A percentile compares a stretch with the other conserved stretches of the same genome.
Conservation (phyloP, 2,113 vertebrate genomes). For the Atractosteus spatula region DNA sequence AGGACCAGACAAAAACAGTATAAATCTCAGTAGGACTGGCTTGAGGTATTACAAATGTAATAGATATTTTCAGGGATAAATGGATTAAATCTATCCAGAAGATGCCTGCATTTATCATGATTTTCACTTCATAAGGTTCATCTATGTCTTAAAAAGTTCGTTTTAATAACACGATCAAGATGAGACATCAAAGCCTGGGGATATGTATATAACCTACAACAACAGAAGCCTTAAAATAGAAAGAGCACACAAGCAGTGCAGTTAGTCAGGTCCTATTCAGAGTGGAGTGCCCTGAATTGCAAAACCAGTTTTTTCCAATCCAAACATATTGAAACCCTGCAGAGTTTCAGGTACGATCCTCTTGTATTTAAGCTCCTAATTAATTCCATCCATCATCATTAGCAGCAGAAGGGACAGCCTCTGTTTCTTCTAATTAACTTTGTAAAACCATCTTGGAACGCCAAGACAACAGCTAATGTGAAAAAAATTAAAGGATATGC, state of each 20-base stretch:
- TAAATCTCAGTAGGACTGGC: too few species aligned
- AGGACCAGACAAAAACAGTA: too few species aligned
- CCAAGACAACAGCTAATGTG: not conserved
- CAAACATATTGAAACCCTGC: slow-evolving; percentile 27
- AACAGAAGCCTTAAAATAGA: slow-evolving; percentile 1
- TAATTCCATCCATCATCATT: slow-evolving; percentile 74
- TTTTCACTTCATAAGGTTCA: not conserved
- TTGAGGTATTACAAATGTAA: too few species aligned
- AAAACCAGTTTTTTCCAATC: slow-evolving; percentile 10
- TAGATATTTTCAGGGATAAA: too few species aligned
- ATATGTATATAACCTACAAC: not conserved
- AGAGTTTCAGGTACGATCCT: slow-evolving; percentile 64
- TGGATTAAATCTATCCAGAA: too few species aligned
- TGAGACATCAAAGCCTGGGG: not conserved
- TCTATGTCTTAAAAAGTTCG: not conserved
- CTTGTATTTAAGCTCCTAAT: slow-evolving; percentile 67
- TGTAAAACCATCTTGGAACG: slow-evolving; percentile 42
- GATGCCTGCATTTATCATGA: too few species aligned
- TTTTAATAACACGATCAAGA: not conserved
- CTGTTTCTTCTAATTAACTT: slow-evolving; percentile 57
- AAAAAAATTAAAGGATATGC: slow-evolving; percentile 46
- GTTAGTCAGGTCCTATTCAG: not conserved
- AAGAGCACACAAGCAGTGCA: not conserved
- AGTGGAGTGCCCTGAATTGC: not conserved
- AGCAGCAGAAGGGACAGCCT: slow-evolving; percentile 59